Base-by-base conservation (phyloP, 2,113 vertebrate species). In the Boleophthalmus pectinirostris region DNA sequence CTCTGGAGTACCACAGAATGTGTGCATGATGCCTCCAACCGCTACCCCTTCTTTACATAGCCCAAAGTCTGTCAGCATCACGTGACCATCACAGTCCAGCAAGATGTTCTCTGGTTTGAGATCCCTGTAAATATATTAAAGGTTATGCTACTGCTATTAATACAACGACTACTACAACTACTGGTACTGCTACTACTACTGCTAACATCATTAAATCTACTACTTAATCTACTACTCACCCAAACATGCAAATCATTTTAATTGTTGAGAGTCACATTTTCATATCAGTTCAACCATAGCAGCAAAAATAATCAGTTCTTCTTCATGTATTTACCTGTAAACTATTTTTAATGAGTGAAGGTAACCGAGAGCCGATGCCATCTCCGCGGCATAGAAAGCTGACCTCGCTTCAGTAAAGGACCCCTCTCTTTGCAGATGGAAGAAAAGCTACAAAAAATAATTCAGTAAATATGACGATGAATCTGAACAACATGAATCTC, bases 51-150 rank as follows among this genome's bases (percentile, higher is more conserved):
- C 94, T 84, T 95, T 94, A 85, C 94, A 95, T 38, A 95, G 86
- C 16, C 93, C 94, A 49, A 94, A 95, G 80, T 95, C 94, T 1
- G 93, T 93, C 73, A 95, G 85, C 81, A 92, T 91, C 33, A 93
- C 92, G 29, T 95, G 94, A 25, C 93, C 94, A 18, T 85, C 78
- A 9, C 82, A 79, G 85, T 94, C 93, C 72, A 94, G 84, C 81
- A 94, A 74, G 72, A 94, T 90, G 84, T 95, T 95, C 83, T 94
- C 94, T 20, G 93, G 93, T 80, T 95, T 94, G 25, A 94, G 83
- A 80, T 95, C 93, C 81, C 94, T 94, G 61, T 2, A 71, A 25
- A 76, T 8, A 82, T 70, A 49, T 66, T 13, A 75, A 0, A 21
- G 6, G 13, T 25, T 15, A 57, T 24, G 11, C 11, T 24, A 25